Conservation (phyloP, 1,140 invertebrate genomes). For the Diprion similis region DNA sequence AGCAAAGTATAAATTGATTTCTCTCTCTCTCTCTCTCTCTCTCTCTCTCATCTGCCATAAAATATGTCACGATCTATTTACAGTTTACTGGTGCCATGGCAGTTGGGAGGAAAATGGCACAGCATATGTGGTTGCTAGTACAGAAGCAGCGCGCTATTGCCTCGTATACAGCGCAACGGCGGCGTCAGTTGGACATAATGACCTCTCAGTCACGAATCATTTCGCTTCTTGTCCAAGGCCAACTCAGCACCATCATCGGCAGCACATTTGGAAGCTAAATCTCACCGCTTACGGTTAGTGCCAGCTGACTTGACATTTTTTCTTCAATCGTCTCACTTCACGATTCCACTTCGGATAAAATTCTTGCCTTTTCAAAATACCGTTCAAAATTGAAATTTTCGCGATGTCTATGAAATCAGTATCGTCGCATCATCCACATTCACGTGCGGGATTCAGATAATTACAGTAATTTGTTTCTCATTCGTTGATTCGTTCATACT, state of each 20-base stretch:
- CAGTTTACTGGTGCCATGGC: constrained; percentile 73
- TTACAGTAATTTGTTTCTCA: no score
- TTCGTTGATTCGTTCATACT: no score
- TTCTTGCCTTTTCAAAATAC: neutral
- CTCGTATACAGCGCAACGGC: constrained; percentile 55
- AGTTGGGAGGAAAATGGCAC: constrained; percentile 72
- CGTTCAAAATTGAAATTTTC: constrained; percentile 19
- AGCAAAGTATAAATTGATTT: neutral
- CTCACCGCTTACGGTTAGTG: constrained; percentile 56
- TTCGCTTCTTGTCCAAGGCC: constrained; percentile 56
- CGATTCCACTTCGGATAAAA: neutral
- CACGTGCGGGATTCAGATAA: no score
- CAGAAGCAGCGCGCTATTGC: constrained; percentile 55
- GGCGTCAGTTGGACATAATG: constrained; percentile 37
- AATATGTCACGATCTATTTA: constrained; percentile 26
- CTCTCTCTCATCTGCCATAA: neutral
- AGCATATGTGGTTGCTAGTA: constrained; percentile 70
- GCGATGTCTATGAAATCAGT: no score
- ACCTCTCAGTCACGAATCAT: constrained; percentile 54
- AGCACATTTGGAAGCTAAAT: constrained; percentile 56
- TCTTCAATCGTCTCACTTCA: constrained; percentile 1
- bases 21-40: neutral
- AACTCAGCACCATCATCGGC: constrained; percentile 41
- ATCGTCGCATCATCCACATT: no score
- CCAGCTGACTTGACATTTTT: constrained; percentile 22